Base-by-base conservation (phyloP, 2,888 invertebrate genomes). In the Ochlodes sylvanus region DNA sequence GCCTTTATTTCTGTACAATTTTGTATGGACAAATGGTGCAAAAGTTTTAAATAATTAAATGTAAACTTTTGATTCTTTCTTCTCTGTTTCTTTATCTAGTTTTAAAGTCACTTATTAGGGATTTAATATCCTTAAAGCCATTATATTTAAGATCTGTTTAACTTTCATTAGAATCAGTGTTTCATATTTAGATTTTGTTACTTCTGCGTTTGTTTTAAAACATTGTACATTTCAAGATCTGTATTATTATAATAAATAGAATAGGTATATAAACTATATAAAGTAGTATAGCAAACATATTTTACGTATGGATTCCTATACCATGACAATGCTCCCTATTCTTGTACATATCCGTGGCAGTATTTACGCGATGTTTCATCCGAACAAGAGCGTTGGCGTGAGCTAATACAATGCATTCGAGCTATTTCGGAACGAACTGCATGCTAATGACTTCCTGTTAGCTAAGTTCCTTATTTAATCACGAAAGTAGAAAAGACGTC, bases 351-450 rank as follows among this genome's bases (percentile, higher is more conserved):
- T 57, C 10, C 19, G 56, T 17, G 17, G 56, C 41, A 38, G 38
- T 57, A 57, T 57, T 57, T 57, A 57, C 56, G 56, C 7, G 17
- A 50, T 57, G 41, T 38, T 57, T 57, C 56, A 57, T 57, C n/a
- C 1, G n/a, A 34, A 9, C 41, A 12, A 9, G 27, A 12, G 41
- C 47, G 61, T 61, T n/a, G 61, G 61, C 50, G 47, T 38, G 50
- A 34, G 19, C 47, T 17, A 47, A 47, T 62, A 50, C 50, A 50
- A 50, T 62, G 61, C 61, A 62, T 34, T 34, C 2, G 7, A 27
- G 17, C 27, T 62, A 62, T 62, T 62, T 62, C 4, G 17, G 50
- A 47, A 38, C 61, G 6, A 47, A 21, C 19, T 61, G 50, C 17
- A 50, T 15, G 19, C 34, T 34, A 52, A 50, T 17, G 17, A 50